Conservation (phyloP, 2,113 vertebrate species). For the Neolamprologus fasciatus region DNA sequence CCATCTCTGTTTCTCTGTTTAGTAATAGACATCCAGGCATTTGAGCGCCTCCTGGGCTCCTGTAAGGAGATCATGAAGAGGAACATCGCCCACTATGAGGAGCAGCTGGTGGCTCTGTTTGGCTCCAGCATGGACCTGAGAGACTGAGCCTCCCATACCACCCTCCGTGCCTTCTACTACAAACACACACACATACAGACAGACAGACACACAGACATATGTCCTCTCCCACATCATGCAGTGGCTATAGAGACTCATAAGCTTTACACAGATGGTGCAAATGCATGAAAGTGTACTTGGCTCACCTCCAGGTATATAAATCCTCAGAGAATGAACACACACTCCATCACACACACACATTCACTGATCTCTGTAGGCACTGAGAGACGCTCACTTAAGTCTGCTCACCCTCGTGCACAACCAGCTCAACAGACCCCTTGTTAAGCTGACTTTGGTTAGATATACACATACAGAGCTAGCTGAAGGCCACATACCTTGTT, state of each 20-base stretch:
- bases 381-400: conserved; percentile 46
- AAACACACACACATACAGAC: conserved; percentile 19
- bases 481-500: conserved; percentile 3
- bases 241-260: conserved; percentile 32
- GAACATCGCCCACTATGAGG: conserved; percentile 96
- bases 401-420: conserved; percentile 26
- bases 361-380: conserved; percentile 25
- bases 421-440: conserved; percentile 23
- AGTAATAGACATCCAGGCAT: conserved; percentile 98
- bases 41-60: conserved; percentile 95
- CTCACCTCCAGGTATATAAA: conserved; percentile 2
- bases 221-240: conserved; percentile 18
- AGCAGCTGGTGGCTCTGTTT: conserved; percentile 97
- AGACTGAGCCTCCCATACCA: conserved; percentile 70
- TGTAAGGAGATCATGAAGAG: conserved; percentile 99
- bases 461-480: background rate
- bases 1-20: background rate
- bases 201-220: conserved; percentile 15
- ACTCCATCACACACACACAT: background rate
- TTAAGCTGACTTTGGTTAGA: conserved; percentile 18
- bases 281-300: conserved; percentile 16
- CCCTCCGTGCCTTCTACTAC: conserved; percentile 72
- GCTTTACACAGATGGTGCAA: conserved; percentile 35
- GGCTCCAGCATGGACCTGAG: conserved; percentile 97
- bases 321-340: background rate